phyloP scores from a whole-genome alignment of 2,113 vertebrate species.

The Leptocoma aspasia region DNA sequence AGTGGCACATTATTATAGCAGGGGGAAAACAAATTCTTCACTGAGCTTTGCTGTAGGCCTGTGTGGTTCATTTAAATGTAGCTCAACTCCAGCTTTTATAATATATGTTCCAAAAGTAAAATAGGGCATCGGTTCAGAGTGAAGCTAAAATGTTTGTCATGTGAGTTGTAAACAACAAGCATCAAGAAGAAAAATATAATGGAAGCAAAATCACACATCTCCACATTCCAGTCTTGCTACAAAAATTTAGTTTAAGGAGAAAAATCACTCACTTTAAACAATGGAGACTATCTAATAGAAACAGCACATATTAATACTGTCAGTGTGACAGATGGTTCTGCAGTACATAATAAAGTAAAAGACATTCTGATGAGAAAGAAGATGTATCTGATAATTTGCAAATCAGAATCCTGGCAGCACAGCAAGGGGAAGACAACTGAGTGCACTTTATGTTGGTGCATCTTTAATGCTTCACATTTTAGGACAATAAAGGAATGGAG shows the following conservation, averaged over 20 bases:
- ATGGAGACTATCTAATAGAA: conserved; percentile 46
- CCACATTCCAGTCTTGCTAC: background rate
- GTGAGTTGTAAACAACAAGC: conserved; percentile 37
- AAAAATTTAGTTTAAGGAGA: conserved; percentile 18
- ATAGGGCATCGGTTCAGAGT: conserved; percentile 25
- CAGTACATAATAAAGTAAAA: conserved; percentile 59
- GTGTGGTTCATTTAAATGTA: conserved; percentile 42
- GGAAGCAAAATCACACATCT: conserved; percentile 3
- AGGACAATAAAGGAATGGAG: background rate
- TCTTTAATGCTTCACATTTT: conserved; percentile 54
- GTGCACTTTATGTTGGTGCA: background rate
- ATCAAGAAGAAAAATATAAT: conserved; percentile 27
- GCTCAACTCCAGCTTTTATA: background rate
- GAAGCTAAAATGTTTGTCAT: conserved; percentile 44
- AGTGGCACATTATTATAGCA: background rate
- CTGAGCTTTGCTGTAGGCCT: conserved; percentile 19
- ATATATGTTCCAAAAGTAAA: conserved; percentile 26
- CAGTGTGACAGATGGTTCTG: conserved; percentile 60
- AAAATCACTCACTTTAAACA: conserved; percentile 54
- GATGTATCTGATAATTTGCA: conserved; percentile 58
- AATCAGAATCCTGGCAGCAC: conserved; percentile 51
- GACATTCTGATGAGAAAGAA: conserved; percentile 34
- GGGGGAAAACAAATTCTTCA: background rate
- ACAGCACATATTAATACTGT: conserved; percentile 54
- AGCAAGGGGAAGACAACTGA: conserved; percentile 48